Evolutionary conservation across 2,797 vertebrate species (phyloP), one percentile per base, ranked within the genome.

Genomic region (Arremon aurantiirostris): DNA sequence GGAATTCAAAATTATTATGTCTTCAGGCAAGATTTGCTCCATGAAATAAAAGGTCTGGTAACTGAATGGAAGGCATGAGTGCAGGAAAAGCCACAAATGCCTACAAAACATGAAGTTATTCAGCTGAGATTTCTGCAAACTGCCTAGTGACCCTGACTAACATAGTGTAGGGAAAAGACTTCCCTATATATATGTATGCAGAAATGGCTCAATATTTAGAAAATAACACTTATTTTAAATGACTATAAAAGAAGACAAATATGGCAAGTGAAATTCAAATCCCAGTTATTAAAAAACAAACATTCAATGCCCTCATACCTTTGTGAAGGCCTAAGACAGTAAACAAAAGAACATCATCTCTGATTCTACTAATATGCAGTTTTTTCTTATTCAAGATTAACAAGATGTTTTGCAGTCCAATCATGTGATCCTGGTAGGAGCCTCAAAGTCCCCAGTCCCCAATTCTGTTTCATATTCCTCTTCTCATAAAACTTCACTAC

Each of bases 161-260:
- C 8, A 34, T 1, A n/a, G 35, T 21, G 9, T 1, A 80, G 49
- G 57, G 52, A 77, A 24, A 59, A 78, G 49, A 52, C 27, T 57
- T 82, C 7, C 30, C 37, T 71, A 56, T 56, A 56, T 71, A 56
- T 56, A 56, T 7, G 21, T 53, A 53, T n/a, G 34, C 32, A 64
- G 27, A 88, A 79, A 44, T 63, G 73, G 55, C 26, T 57, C 82
- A 68, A 52, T 88, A 75, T 41, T 83, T 63, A 81, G 42, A 78
- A 81, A 78, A 34, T 17, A 59, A 26, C 11, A 27, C 17, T 55
- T 89, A 32, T 39, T 42, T 61, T 37, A 86, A 89, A 59, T 55
- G 12, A 24, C 23, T 18, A 49, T 23, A 39, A 63, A 85, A 76
- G 26, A 65, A 86, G 68, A 73, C 70, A 77, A 90, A 77, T 21